Evolutionary conservation across 2,888 invertebrate genomes (phyloP), one percentile per base, ranked within the genome.

Genomic region (Drosophila aldrichi): DNA sequence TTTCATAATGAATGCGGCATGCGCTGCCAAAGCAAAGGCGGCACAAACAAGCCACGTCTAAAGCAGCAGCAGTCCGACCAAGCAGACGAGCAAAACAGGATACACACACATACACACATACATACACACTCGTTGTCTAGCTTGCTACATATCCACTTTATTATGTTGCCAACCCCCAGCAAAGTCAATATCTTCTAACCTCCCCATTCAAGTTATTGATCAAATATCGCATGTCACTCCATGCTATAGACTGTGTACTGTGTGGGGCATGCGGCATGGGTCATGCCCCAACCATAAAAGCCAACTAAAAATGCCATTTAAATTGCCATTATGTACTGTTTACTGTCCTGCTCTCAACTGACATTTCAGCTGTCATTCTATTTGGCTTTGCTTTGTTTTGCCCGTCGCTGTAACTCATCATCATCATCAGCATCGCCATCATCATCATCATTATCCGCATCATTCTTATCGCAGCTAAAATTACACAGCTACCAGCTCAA

Each of bases 1-100:
- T 82, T 86, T 86, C 88, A 86, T 86, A 86, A 86, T 86, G 88
- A 86, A 88, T 80, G 86, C 83, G 82, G 83, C 82, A 70, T 69
- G 86, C 65, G 86, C 65, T 69, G 77, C 75, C 65, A 69, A 68
- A 60, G 72, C 66, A 65, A 69, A 66, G 38, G 58, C 58, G 44
- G 58, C 38, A 32, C 58, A 58, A 58, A 48, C 48, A 58, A 49
- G 49, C 66, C 22, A 54, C 41, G 41, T 34, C 62, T 22, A 48
- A 54, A 40, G 64, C 61, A 36, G 44, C 29, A 49, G 49, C 41
- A 56, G 58, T 44, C 72, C 41, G 61, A 55, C 51, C 67, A 56
- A 36, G 54, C 55, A 64, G 62, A 64, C 54, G 46, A 67, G 66
- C 69, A 51, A 71, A 81, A 82, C 71, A 74, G 71, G 74, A 78